Evolutionary conservation across 2,113 vertebrate genomes (phyloP).

Genomic region (Cinclus mexicanus): DNA sequence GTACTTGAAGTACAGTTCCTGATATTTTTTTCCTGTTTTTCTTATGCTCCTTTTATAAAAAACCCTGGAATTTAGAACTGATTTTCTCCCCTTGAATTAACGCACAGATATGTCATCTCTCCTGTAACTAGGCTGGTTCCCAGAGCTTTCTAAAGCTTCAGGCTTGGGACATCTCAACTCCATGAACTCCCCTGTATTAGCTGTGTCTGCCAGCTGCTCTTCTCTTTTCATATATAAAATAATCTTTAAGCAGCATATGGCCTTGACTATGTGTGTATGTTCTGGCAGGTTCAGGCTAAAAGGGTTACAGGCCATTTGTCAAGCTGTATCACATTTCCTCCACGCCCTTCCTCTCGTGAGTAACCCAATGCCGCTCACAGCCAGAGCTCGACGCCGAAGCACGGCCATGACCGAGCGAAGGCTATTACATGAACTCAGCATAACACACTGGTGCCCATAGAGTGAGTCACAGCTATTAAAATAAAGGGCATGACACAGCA

Average conservation of each 20-base stretch:
- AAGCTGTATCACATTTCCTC: constrained; percentile 70
- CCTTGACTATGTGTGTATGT: constrained; percentile 30
- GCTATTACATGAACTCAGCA: background rate
- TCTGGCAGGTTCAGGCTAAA: constrained; percentile 51
- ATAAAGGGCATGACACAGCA: constrained; percentile 9
- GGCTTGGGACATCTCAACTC: background rate
- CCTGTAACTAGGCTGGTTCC: background rate
- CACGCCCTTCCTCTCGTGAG: constrained; percentile 69
- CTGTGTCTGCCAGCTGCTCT: constrained; percentile 34
- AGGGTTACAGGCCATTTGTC: constrained; percentile 66
- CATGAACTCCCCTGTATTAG: background rate
- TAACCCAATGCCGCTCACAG: constrained; percentile 15
- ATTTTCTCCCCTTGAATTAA: background rate
- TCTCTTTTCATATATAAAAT: constrained; percentile 29
- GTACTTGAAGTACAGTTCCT: background rate
- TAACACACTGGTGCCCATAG: background rate
- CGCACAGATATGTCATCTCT: background rate
- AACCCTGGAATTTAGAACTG: background rate
- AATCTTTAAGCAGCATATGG: constrained; percentile 58
- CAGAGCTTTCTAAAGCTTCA: background rate
- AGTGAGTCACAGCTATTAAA: background rate
- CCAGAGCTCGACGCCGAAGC: background rate
- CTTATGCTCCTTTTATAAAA: background rate
- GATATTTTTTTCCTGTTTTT: background rate
- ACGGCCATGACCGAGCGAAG: background rate